Base-by-base conservation (phyloP, 2,113 vertebrate species). In the Electrona antarctica region DNA sequence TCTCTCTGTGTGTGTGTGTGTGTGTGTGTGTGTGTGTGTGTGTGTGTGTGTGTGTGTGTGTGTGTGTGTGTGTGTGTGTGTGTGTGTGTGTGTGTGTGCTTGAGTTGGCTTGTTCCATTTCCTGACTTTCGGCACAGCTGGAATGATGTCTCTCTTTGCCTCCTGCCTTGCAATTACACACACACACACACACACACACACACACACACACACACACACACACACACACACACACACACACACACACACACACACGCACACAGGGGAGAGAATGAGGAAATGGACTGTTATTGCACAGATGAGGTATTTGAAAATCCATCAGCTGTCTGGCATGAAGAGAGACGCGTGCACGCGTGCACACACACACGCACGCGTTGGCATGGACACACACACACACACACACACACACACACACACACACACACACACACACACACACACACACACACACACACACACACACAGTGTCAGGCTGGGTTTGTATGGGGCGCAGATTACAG, bases 401-500 rank as follows among this genome's bases (percentile, higher is more conserved):
- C 81, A 82, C 81, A 85, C 77, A 65, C 50, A 79, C 81, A 84
- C 82, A 21, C 21, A 21, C 21, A 21, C 21, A 21, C 82, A 46
- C 33, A n/a, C 79, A 81, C 72, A 82, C 75, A 75, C 81, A 82
- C 81, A 85, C 77, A 65, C 50, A 79, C 81, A 84, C 82, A 82
- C 72, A 41, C 80, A 46, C 33, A n/a, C 77, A 81, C 74, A 81
- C 75, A 73, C 81, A 83, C 81, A 84, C 77, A 65, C 50, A 79
- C 81, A 84, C 82, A 82, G 33, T 33, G 29, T 41, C 33, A 41
- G 33, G 33, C 33, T 41, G 33, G 33, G 1, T 69, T 67, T 51
- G 76, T 78, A 71, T 60, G 15, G 76, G 75, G 85, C 84, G 80
- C 84, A 79, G 78, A 71, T 80, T 87, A 86, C 89, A 90, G 89